Evolutionary conservation across 2,888 invertebrate species (phyloP).

Genomic region (Luperina nickerlii): DNA sequence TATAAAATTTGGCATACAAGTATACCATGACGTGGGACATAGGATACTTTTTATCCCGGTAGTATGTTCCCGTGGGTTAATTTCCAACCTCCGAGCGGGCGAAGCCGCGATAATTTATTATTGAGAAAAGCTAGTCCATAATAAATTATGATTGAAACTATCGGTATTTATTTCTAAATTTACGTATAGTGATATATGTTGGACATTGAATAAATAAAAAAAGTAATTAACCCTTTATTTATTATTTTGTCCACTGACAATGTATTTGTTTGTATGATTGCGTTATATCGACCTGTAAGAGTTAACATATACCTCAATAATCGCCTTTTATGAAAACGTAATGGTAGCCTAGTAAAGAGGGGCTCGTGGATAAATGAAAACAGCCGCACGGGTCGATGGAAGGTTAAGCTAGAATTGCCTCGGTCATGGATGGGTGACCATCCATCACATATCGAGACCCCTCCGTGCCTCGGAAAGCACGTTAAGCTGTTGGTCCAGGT

Average conservation of each 20-base stretch:
- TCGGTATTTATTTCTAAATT: slow-evolving; percentile 19
- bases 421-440: neutral
- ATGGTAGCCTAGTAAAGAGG: neutral
- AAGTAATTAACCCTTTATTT: neutral
- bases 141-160: slow-evolving; percentile 3
- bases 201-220: neutral
- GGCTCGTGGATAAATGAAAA: neutral
- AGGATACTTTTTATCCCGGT: no score
- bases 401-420: neutral
- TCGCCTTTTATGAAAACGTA: neutral
- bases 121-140: no score
- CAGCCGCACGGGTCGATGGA: neutral
- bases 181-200: neutral
- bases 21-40: no score
- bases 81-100: no score
- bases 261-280: neutral
- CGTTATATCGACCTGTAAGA: neutral
- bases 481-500: neutral
- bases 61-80: no score
- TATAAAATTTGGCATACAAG: no score
- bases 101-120: no score
- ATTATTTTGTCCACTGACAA: neutral
- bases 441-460: neutral
- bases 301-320: neutral
- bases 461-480: neutral